Evolutionary conservation across 2,888 invertebrate genomes (phyloP).

Genomic region (Xestobium rufovillosum): DNA sequence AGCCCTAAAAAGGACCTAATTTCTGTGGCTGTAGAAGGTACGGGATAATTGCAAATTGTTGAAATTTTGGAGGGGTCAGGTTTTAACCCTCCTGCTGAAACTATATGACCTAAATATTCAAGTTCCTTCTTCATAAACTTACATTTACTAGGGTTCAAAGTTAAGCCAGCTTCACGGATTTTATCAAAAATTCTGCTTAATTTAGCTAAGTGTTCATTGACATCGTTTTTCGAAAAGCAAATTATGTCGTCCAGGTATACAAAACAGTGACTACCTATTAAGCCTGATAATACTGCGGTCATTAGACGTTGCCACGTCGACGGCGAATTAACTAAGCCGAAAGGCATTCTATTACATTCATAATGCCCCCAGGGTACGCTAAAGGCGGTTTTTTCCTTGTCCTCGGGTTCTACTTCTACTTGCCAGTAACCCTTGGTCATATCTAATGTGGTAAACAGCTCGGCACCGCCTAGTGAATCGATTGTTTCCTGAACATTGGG

Average conservation of each 20-base stretch:
- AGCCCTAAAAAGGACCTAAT: conserved; percentile 23
- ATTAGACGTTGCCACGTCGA: conserved; percentile 29
- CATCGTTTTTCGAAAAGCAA: conserved; percentile 11
- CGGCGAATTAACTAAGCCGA: conserved; percentile 28
- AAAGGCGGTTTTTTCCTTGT: conserved; percentile 22
- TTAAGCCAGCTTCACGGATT: conserved; percentile 18
- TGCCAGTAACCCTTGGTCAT: too few relatives aligned
- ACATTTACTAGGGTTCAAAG: conserved; percentile 23
- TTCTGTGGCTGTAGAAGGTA: conserved; percentile 14
- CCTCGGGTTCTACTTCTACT: conserved; percentile 12
- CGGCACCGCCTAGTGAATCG: conserved; percentile 17
- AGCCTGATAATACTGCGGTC: conserved; percentile 24
- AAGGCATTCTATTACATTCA: conserved; percentile 28
- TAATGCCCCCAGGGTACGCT: conserved; percentile 26
- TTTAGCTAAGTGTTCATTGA: conserved; percentile 18
- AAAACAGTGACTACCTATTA: conserved; percentile 20
- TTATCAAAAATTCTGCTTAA: conserved; percentile 19
- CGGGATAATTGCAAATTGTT: conserved; percentile 12
- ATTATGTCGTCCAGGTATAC: conserved; percentile 25
- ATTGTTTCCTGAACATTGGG: too few relatives aligned
- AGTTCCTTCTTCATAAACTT: conserved; percentile 18
- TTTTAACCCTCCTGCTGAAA: conserved; percentile 14
- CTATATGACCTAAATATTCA: conserved; percentile 15
- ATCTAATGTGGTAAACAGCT: conserved; percentile 20
- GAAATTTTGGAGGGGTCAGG: conserved; percentile 17